Evolutionary conservation across 2,888 invertebrate genomes (phyloP), one percentile per base, ranked within the genome.

Genomic region (Aspidapion aeneum): DNA sequence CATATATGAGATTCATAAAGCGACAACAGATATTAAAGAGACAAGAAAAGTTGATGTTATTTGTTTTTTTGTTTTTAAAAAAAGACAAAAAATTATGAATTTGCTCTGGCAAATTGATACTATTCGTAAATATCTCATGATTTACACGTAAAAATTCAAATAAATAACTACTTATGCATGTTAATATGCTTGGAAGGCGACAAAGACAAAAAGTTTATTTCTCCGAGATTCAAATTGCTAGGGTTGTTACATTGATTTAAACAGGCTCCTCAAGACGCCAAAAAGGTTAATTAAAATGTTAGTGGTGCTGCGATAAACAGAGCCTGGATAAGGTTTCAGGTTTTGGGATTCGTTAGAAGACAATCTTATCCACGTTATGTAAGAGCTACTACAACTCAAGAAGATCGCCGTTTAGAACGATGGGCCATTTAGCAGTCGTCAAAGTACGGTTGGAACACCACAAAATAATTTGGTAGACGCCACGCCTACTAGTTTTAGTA

Each of bases 401-500:
- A 18, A 18, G 52, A 52, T n/a, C 17, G 17, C 3, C 3, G 3
- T 52, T 52, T 52, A 52, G 7, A 52, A 35, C 18, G 5, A 3
- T 21, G 58, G 20, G n/a, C 48, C 18, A n/a, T 22, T 7, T 21
- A 22, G 58, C 9, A 58, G 22, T 35, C 12, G 18, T 7, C 22
- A 18, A 20, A 22, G 21, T 22, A 22, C 58, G 12, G 52, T 18
- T 52, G 21, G 1, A 35, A 7, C 12, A 7, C 49, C 60, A 7
- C 60, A 63, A 63, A 63, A 61, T 57, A 54, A 52, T 16, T 21
- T 63, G 12, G 18, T 63, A 61, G 60, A 62, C 1, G 35, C 61
- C 2, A 62, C 63, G 52, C 56, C 54, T 55, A 62, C 62, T 2
- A 52, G 62, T 57, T 16, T 64, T 49, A 20, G 17, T 58, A 58